These are phyloP conservation scores for Rhinoraja longicauda DNA, from an alignment of 2,797 vertebrate genomes.

Conservation along the genomic window DNA sequence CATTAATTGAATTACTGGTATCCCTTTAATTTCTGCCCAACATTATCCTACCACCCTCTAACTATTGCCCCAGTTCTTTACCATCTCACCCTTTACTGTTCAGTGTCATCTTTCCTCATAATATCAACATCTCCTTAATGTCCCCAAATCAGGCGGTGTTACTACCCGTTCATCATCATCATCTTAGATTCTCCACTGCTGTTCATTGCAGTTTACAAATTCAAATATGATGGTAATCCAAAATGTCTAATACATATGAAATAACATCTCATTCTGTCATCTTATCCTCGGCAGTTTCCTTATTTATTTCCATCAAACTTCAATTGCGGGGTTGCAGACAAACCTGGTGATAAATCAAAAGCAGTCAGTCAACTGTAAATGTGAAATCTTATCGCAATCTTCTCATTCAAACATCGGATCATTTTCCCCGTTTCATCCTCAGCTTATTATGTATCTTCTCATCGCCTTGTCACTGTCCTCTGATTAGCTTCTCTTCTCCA, in stretches of 20 bases:
- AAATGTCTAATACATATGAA: not conserved
- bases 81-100: not conserved
- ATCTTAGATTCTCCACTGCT: not conserved
- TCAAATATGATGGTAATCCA: not conserved
- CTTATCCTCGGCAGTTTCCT: not conserved
- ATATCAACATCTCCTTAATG: not conserved
- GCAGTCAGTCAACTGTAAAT: not conserved
- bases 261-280: not conserved
- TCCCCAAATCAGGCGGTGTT: not conserved
- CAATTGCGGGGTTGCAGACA: not conserved
- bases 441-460: not conserved
- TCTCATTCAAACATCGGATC: not conserved
- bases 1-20: not conserved
- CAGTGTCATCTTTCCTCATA: not conserved
- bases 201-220: not conserved
- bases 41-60: not conserved
- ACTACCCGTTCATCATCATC: not conserved
- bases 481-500: not conserved
- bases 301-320: not conserved
- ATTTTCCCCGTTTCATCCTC: not conserved
- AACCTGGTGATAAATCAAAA: not conserved
- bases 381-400: not conserved
- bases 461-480: not conserved
- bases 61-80: not conserved
- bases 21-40: not conserved